These are phyloP conservation scores for Polydrusus cervinus DNA, from an alignment of 2,888 invertebrate genomes.

Conservation along the genomic window DNA sequence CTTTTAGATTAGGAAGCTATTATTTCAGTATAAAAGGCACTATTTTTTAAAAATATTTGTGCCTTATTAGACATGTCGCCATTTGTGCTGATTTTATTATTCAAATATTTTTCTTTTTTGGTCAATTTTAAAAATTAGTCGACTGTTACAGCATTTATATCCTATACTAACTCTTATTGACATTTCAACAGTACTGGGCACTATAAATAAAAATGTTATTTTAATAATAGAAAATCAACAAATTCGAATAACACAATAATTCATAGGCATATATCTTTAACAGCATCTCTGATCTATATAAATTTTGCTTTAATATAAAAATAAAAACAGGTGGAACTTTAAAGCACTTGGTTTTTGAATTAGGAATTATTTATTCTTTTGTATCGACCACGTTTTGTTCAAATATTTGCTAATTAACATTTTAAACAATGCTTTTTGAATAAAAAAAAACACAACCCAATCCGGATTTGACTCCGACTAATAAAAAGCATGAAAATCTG, in stretches of 20 bases:
- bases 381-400: background rate
- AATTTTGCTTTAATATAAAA: conserved; percentile 2
- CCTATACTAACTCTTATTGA: background rate
- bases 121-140: background rate
- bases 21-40: conserved; percentile 22
- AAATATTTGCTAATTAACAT: background rate
- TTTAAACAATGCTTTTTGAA: too few relatives aligned
- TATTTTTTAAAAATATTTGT: background rate
- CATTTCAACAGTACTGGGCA: conserved; percentile 9
- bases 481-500: too few relatives aligned
- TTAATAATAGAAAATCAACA: conserved; percentile 18
- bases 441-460: too few relatives aligned
- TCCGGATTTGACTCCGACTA: too few relatives aligned
- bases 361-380: background rate
- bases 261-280: conserved; percentile 7
- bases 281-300: conserved; percentile 13
- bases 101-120: background rate
- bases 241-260: conserved; percentile 10
- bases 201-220: conserved; percentile 12
- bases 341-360: background rate
- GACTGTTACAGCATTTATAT: background rate
- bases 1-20: background rate
- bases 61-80: conserved; percentile 1
- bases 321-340: conserved; percentile 3
- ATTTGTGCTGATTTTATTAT: conserved; percentile 16